These are phyloP conservation scores for Cheilosia grossa DNA, from an alignment of 2,888 invertebrate species.

Conservation along the genomic window DNA sequence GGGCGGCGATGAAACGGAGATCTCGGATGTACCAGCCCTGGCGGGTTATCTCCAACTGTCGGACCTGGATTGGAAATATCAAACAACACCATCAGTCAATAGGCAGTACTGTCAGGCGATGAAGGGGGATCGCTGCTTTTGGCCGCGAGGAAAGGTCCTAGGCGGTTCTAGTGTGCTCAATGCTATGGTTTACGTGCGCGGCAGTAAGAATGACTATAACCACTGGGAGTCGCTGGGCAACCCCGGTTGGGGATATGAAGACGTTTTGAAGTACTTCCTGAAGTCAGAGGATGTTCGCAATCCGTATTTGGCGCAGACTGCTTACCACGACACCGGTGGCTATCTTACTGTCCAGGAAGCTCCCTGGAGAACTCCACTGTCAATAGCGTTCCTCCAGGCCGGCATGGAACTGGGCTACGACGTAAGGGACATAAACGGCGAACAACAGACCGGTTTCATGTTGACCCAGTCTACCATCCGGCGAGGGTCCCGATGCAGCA, in stretches of 20 bases:
- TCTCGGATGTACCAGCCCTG: slow-evolving; percentile 93
- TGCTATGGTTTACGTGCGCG: slow-evolving; percentile 96
- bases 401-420: slow-evolving; percentile 92
- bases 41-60: slow-evolving; percentile 93
- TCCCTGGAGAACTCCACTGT: slow-evolving; percentile 92
- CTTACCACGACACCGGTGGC: slow-evolving; percentile 91
- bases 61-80: slow-evolving; percentile 96
- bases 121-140: slow-evolving; percentile 94
- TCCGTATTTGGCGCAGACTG: slow-evolving; percentile 89
- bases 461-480: slow-evolving; percentile 93
- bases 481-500: slow-evolving; percentile 93
- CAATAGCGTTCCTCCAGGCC: slow-evolving; percentile 92
- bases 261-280: slow-evolving; percentile 92
- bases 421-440: slow-evolving; percentile 92
- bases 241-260: slow-evolving; percentile 92
- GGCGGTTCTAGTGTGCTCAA: slow-evolving; percentile 95
- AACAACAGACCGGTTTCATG: slow-evolving; percentile 93
- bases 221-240: slow-evolving; percentile 93
- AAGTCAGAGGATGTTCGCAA: slow-evolving; percentile 95
- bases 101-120: slow-evolving; percentile 94
- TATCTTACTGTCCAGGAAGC: slow-evolving; percentile 93
- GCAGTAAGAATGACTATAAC: slow-evolving; percentile 94
- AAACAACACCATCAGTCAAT: slow-evolving; percentile 90
- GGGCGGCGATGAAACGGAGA: slow-evolving; percentile 94
- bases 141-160: slow-evolving; percentile 96